Base-by-base conservation (phyloP, 2,888 invertebrate species). In the Eupelmus urozonus region DNA sequence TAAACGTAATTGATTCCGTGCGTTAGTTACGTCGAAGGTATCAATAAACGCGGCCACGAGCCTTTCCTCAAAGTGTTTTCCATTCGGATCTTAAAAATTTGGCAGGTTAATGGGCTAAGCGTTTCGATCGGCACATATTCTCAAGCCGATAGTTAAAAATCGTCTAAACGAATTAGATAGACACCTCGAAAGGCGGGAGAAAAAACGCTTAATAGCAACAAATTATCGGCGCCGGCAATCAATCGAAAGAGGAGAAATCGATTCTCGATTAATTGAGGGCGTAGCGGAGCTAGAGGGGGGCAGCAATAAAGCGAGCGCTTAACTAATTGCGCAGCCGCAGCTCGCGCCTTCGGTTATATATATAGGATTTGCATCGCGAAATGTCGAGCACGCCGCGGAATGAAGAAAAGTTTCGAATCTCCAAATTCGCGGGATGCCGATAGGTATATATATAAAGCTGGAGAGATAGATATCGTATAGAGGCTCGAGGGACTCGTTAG, bases 351-450 rank as follows among this genome's bases (percentile, higher is more conserved):
- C 20, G 23, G 42, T 1, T 4, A 27, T 11, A 18, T 25, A 23
- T 11, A 18, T 18, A 51, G 27, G 49, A 78, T 78, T 69, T 73
- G 67, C 73, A 78, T 73, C 67, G 67, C 40, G 20, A 62, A 49
- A 69, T 72, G 60, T 67, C 71, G 65, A 63, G 62, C 55, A 75
- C 66, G 42, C 67, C 29, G n/a, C 60, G 62, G 71, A 53, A 72
- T 45, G 62, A 45, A 27, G 59, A 66, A 49, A 49, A 63, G 57
- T 74, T 65, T 65, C 73, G 57, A 57, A 49, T 67, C 71, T 60
- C 51, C 5, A 67, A 57, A 78, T 34, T 70, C 27, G n/a, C 25
- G 59, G 13, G 59, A 63, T 63, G 53, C 55, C 40, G 34, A 25
- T 16, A 20, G 27, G 20, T 20, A 13, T 51, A 45, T 2, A 27